These are phyloP conservation scores for Timema cristinae DNA, from an alignment of 2,888 invertebrate species.

Conservation along the genomic window DNA sequence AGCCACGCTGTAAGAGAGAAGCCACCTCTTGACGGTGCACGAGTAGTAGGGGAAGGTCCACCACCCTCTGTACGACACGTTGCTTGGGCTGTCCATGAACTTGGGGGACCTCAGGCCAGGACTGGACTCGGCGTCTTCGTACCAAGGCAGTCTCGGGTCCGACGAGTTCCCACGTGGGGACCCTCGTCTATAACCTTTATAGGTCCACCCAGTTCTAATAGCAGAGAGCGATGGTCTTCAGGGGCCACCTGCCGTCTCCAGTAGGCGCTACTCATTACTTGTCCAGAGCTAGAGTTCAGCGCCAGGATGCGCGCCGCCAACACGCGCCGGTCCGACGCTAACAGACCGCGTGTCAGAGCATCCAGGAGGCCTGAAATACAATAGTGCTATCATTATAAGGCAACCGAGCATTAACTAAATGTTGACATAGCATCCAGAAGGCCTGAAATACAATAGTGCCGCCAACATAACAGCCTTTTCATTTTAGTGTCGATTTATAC, in stretches of 20 bases:
- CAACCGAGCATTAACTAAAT: too few relatives aligned
- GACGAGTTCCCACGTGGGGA: conserved; percentile 47
- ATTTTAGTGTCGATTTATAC: too few relatives aligned
- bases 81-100: conserved; percentile 62
- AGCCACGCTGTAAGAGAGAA: conserved; percentile 78
- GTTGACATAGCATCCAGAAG: too few relatives aligned
- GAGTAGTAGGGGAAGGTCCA: conserved; percentile 90
- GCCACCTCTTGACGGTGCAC: conserved; percentile 73
- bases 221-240: conserved; percentile 16
- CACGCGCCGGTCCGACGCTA: conserved; percentile 57
- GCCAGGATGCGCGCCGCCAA: conserved; percentile 58
- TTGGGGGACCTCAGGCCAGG: conserved; percentile 53
- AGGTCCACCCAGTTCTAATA: conserved; percentile 34
- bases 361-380: conserved; percentile 46
- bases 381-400: neutral
- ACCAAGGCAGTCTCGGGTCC: conserved; percentile 44
- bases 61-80: conserved; percentile 65
- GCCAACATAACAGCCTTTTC: too few relatives aligned
- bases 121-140: conserved; percentile 56
- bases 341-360: conserved; percentile 68
- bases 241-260: conserved; percentile 45
- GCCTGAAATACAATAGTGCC: too few relatives aligned
- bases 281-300: conserved; percentile 58
- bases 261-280: conserved; percentile 56
- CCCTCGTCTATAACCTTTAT: conserved; percentile 46